These are phyloP conservation scores for Listronotus oregonensis DNA, from an alignment of 1,140 invertebrate genomes.

Conservation along the genomic window DNA sequence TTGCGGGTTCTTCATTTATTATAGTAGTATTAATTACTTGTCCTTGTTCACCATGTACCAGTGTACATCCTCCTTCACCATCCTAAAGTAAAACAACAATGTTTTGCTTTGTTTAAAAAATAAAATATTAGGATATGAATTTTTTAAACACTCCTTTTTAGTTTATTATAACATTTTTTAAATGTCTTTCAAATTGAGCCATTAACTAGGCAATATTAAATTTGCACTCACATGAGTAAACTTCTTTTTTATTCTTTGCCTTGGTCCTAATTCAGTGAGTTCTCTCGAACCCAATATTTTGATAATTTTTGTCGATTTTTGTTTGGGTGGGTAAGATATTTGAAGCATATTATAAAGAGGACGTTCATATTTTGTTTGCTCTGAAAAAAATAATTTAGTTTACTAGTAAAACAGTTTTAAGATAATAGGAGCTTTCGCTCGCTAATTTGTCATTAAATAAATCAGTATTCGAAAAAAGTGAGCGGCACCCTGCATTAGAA, in stretches of 20 bases:
- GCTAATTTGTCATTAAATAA: no score
- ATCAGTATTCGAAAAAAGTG: no score
- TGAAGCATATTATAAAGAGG: constrained; percentile 50
- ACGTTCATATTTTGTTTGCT: constrained; percentile 54
- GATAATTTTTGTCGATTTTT: constrained; percentile 12
- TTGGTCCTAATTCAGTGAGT: constrained; percentile 28
- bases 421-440: no score
- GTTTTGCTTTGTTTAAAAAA: no score
- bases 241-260: constrained; percentile 48
- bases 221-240: constrained; percentile 49
- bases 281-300: constrained; percentile 7
- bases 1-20: constrained; percentile 53
- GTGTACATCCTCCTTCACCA: constrained; percentile 67
- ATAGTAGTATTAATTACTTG: constrained; percentile 58
- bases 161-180: no score
- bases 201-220: neutral
- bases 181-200: no score
- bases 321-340: constrained; percentile 23
- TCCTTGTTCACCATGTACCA: constrained; percentile 64
- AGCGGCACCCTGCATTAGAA: no score
- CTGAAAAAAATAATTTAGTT: constrained; percentile 38
- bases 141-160: no score
- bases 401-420: no score
- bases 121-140: no score
- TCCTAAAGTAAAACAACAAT: constrained; percentile 51